Conservation (phyloP, 2,797 vertebrate species). For the Gymnoscopelus microlampas region DNA sequence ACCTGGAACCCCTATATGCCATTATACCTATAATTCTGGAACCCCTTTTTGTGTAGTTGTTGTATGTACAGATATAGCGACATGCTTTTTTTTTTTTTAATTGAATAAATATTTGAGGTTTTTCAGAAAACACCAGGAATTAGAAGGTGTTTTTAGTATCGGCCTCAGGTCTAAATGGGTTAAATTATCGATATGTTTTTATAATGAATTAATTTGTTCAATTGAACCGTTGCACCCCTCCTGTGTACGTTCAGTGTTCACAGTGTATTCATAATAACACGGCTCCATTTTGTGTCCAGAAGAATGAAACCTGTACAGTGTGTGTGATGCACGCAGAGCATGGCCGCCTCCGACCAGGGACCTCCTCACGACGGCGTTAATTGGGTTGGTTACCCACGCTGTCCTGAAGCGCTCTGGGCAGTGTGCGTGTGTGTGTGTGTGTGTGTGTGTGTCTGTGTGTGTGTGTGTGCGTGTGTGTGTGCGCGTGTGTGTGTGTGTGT, state of each 20-base stretch:
- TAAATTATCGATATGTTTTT: neutral
- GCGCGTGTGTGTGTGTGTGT: neutral
- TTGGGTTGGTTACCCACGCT: constrained; percentile 71
- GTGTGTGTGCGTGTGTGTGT: neutral
- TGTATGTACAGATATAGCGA: too few relatives aligned
- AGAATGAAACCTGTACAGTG: constrained; percentile 27
- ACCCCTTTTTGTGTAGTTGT: too few relatives aligned
- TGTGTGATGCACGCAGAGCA: constrained; percentile 42
- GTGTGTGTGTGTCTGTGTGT: constrained; percentile 5
- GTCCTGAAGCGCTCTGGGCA: constrained; percentile 50
- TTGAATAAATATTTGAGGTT: too few relatives aligned
- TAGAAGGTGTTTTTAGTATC: too few relatives aligned
- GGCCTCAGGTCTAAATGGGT: neutral
- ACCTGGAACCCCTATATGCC: too few relatives aligned
- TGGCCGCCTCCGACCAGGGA: constrained; percentile 53
- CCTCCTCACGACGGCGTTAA: constrained; percentile 76
- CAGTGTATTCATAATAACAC: neutral
- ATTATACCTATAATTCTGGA: too few relatives aligned
- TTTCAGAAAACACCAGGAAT: too few relatives aligned
- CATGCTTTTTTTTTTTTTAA: too few relatives aligned
- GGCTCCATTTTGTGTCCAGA: constrained; percentile 9
- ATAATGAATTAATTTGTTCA: neutral
- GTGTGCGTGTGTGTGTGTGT: constrained; percentile 8
- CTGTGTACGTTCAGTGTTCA: too few relatives aligned
- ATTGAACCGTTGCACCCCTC: too few relatives aligned